These are phyloP conservation scores for Phengaris alcon DNA, from an alignment of 2,888 invertebrate species.

Conservation along the genomic window DNA sequence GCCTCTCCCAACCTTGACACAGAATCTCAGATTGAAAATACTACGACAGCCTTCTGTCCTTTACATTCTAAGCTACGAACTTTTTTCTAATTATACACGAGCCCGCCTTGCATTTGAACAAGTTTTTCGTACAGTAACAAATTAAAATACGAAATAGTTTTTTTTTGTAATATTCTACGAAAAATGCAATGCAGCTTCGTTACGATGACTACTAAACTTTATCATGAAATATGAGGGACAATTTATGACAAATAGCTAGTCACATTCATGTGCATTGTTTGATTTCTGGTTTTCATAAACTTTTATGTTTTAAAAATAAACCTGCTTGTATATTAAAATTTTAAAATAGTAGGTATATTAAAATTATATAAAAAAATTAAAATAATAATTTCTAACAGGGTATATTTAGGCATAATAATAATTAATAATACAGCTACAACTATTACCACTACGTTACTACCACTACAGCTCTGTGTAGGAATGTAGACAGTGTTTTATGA, in stretches of 20 bases:
- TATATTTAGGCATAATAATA: background rate
- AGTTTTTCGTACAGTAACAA: no score
- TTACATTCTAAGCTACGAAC: background rate
- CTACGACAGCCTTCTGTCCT: background rate
- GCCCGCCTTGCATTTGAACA: background rate
- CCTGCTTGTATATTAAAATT: background rate
- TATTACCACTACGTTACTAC: constrained; percentile 6
- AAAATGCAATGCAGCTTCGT: background rate
- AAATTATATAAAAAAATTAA: background rate
- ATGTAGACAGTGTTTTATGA: constrained; percentile 14
- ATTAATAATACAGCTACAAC: constrained; percentile 11
- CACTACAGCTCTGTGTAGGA: constrained; percentile 6
- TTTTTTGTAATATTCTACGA: no score
- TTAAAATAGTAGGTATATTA: no score
- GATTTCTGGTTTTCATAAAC: background rate
- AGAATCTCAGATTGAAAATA: constrained; percentile 13
- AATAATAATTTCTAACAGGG: background rate
- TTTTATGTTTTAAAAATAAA: background rate
- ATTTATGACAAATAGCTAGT: background rate
- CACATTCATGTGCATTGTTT: background rate
- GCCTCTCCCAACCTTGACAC: constrained; percentile 85
- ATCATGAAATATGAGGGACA: constrained; percentile 6
- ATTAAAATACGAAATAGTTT: no score
- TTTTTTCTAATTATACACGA: background rate
- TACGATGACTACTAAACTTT: background rate